phyloP scores from a whole-genome alignment of 1,140 invertebrate species.

The Lucilia sericata region DNA sequence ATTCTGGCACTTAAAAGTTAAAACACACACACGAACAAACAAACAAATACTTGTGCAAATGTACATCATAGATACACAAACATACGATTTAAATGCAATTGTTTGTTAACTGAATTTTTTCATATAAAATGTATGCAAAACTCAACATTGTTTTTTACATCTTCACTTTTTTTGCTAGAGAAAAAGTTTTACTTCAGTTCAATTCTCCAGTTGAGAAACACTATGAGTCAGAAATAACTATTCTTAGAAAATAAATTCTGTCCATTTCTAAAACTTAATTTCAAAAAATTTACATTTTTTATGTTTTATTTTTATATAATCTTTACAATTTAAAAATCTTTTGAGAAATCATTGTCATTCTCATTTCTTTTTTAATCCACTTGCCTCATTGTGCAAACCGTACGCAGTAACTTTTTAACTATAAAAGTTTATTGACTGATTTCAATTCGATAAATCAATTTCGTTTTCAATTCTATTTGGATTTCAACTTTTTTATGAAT shows the following conservation, averaged over 20 bases:
- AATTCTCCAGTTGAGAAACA: background rate
- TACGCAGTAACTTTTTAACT: conserved; percentile 24
- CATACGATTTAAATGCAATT: conserved; percentile 24
- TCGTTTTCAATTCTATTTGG: conserved; percentile 32
- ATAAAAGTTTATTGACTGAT: conserved; percentile 43
- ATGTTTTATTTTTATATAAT: too few species aligned
- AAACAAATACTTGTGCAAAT: background rate
- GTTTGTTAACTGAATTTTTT: conserved; percentile 35
- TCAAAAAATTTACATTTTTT: too few species aligned
- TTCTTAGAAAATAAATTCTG: too few species aligned
- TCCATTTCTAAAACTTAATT: too few species aligned
- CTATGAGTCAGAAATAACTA: too few species aligned
- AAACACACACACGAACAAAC: background rate
- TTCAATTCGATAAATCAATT: conserved; percentile 46
- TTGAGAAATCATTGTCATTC: too few species aligned
- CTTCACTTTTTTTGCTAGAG: background rate
- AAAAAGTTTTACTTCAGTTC: background rate
- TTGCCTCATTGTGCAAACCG: background rate
- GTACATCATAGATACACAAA: too few species aligned
- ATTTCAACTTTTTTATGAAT: background rate
- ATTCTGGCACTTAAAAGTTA: conserved; percentile 3
- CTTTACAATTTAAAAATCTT: too few species aligned
- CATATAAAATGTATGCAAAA: conserved; percentile 36
- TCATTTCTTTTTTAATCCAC: background rate
- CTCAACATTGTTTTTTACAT: background rate